These are phyloP conservation scores for Hydrocynus forskahlii DNA, from an alignment of 2,797 vertebrate species.

Conservation along the genomic window DNA sequence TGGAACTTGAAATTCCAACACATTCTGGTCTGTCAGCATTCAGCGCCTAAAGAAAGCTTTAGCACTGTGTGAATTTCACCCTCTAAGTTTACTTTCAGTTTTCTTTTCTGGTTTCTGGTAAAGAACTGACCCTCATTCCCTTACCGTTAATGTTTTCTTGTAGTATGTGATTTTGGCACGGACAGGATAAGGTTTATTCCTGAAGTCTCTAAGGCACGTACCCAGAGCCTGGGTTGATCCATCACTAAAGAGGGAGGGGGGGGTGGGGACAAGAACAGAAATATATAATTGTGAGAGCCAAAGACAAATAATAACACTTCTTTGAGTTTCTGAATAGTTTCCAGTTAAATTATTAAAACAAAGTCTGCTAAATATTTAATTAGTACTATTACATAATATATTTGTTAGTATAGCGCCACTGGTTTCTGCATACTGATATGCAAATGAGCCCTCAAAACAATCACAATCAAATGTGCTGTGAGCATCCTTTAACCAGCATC, in stretches of 20 bases:
- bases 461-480: background rate
- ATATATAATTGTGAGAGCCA: background rate
- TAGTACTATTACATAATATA: too few relatives aligned
- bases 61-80: background rate
- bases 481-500: background rate
- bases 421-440: too few relatives aligned
- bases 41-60: background rate
- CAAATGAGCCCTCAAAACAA: too few relatives aligned
- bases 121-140: background rate
- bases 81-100: background rate
- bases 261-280: conserved; percentile 21
- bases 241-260: conserved; percentile 83
- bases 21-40: background rate
- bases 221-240: conserved; percentile 89
- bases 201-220: conserved; percentile 93
- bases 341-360: too few relatives aligned
- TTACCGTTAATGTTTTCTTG: conserved; percentile 86
- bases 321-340: too few relatives aligned
- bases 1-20: too few relatives aligned
- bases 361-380: too few relatives aligned
- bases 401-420: too few relatives aligned
- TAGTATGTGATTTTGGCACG: conserved; percentile 91
- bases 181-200: conserved; percentile 96
- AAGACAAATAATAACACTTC: too few relatives aligned
- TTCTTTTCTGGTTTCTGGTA: background rate